These are phyloP conservation scores for Ecdyonurus torrentis DNA, from an alignment of 2,888 invertebrate genomes.

Conservation along the genomic window DNA sequence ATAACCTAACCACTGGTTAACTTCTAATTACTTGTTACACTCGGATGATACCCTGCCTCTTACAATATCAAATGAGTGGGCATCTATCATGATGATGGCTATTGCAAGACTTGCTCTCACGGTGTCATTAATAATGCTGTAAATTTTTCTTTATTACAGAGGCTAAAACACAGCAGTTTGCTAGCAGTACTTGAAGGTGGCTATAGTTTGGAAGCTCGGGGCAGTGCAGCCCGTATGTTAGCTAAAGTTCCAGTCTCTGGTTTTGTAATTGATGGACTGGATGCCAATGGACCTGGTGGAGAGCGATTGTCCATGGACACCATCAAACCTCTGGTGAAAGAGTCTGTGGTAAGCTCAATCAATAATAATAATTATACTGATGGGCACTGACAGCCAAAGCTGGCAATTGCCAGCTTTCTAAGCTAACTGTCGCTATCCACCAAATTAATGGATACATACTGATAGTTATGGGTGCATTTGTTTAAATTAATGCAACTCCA, in stretches of 20 bases:
- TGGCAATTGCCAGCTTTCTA: too few relatives aligned
- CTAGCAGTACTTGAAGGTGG: constrained; percentile 64
- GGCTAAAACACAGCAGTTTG: constrained; percentile 31
- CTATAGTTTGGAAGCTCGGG: constrained; percentile 42
- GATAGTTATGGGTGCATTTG: too few relatives aligned
- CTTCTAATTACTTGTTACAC: too few relatives aligned
- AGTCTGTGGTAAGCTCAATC: constrained; percentile 43
- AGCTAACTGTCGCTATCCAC: too few relatives aligned
- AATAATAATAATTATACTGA: constrained; percentile 11
- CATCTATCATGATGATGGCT: too few relatives aligned
- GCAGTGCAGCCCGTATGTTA: constrained; percentile 42
- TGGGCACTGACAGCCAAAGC: neutral
- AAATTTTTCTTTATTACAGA: constrained; percentile 20
- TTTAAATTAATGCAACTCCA: too few relatives aligned
- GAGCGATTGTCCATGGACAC: constrained; percentile 33
- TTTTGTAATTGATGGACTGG: constrained; percentile 66
- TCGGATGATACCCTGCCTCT: too few relatives aligned
- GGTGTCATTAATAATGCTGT: constrained; percentile 1
- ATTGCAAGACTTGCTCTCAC: too few relatives aligned
- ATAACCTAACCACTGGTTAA: too few relatives aligned
- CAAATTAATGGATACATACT: too few relatives aligned
- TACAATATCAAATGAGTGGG: too few relatives aligned
- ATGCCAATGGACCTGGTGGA: constrained; percentile 48
- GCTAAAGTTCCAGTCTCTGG: constrained; percentile 43
- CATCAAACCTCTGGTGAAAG: constrained; percentile 40